phyloP scores from a whole-genome alignment of 2,888 invertebrate species.

The Acanthopleura granulata region DNA sequence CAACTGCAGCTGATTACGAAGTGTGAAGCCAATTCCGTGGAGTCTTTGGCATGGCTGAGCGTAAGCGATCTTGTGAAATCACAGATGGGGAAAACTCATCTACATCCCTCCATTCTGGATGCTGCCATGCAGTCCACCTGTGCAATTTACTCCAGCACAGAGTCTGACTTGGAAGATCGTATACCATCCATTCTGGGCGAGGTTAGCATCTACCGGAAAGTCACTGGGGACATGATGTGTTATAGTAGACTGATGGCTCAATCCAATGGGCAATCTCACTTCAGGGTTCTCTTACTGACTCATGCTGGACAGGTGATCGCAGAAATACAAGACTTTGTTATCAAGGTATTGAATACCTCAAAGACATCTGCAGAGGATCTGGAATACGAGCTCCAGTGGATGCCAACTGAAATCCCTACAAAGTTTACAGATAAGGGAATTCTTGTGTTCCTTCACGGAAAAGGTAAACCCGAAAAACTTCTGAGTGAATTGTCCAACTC shows the following conservation, averaged over 20 bases:
- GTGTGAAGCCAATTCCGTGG: constrained; percentile 20
- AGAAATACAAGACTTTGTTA: constrained; percentile 38
- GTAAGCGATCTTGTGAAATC: constrained; percentile 31
- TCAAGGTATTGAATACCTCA: constrained; percentile 19
- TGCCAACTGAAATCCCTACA: not conserved
- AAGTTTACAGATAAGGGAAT: too few species aligned
- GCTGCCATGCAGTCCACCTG: constrained; percentile 42
- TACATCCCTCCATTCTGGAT: constrained; percentile 47
- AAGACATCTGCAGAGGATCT: not conserved
- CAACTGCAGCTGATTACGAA: constrained; percentile 12
- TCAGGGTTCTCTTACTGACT: constrained; percentile 36
- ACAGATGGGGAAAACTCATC: constrained; percentile 32
- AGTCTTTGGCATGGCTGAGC: constrained; percentile 37
- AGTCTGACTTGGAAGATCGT: constrained; percentile 27
- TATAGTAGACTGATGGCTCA: constrained; percentile 31
- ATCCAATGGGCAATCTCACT: constrained; percentile 28
- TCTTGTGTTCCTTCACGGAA: too few species aligned
- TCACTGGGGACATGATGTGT: constrained; percentile 37
- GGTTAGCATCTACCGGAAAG: constrained; percentile 32
- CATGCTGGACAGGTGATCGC: constrained; percentile 40
- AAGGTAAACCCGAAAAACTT: too few species aligned
- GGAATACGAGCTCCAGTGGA: not conserved
- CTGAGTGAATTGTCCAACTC: too few species aligned
- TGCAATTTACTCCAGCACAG: constrained; percentile 20
- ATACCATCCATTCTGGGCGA: constrained; percentile 36